A percentile compares a stretch with the other conserved stretches of the same genome.
phyloP scores from a whole-genome alignment of 2,797 vertebrate species.

The Toxotes lorentzi region DNA sequence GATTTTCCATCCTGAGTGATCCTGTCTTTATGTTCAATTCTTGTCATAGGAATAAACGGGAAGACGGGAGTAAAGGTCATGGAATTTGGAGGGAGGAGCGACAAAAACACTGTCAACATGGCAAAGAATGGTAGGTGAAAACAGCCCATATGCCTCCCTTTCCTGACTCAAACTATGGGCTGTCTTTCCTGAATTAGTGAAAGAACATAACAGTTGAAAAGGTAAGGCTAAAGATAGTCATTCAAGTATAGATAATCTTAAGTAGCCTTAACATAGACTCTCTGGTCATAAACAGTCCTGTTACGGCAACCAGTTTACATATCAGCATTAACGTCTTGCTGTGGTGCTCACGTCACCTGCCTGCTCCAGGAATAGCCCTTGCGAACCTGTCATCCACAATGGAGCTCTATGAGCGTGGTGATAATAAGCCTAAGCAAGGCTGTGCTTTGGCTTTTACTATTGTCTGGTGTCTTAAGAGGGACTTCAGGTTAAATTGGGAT shows the following conservation, averaged over 20 bases:
- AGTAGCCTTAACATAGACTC: conserved; percentile 25
- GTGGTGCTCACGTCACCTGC: conserved; percentile 17
- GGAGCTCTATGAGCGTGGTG: not conserved
- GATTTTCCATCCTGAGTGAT: conserved; percentile 3
- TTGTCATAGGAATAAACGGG: conserved; percentile 12
- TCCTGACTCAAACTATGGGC: not conserved
- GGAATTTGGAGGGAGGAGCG: not conserved
- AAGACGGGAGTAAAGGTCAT: conserved; percentile 17
- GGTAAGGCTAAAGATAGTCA: conserved; percentile 17
- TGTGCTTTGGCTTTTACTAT: conserved; percentile 42
- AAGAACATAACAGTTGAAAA: conserved; percentile 5
- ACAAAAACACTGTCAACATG: not conserved
- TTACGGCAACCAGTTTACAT: conserved; percentile 40
- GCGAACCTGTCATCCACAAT: conserved; percentile 20
- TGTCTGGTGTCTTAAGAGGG: conserved; percentile 40
- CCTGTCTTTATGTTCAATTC: conserved; percentile 22
- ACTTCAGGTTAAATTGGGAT: conserved; percentile 49
- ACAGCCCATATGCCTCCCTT: not conserved
- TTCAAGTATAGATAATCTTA: conserved; percentile 28
- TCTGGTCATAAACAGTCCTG: conserved; percentile 13
- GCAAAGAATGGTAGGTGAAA: not conserved
- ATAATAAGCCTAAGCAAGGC: conserved; percentile 35
- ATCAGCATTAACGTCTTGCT: conserved; percentile 41
- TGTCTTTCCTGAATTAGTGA: not conserved
- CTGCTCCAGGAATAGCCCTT: conserved; percentile 52